Evolutionary conservation across 2,113 vertebrate species (phyloP), one percentile per base, ranked within the genome.

Genomic region (Aspiorhynchus laticeps): DNA sequence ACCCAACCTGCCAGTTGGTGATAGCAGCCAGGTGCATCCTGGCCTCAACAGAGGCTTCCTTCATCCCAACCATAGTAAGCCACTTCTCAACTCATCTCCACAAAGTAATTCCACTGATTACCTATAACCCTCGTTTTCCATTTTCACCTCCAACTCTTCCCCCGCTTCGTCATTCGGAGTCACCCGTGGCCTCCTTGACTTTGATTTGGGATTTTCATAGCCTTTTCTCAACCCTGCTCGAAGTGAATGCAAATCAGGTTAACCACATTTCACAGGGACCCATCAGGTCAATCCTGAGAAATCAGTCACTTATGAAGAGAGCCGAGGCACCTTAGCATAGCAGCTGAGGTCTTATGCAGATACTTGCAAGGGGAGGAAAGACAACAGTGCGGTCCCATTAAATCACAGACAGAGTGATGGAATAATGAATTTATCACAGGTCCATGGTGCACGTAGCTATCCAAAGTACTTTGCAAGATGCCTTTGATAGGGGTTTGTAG

Each of bases 111-210:
- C 43, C 85, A 28, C 86, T 83, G 36, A 87, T 79, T 85, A 78
- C 48, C 69, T 36, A 69, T 61, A 79, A 79, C 38, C 65, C 14
- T 24, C n/a, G 7, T 31, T 74, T 73, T 74, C 48, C 76, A 82
- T 41, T 15, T 24, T 36, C 38, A 51, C 36, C 46, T 12, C 51
- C n/a, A 31, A 75, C 31, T 12, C 21, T 59, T n/a, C 48, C 33
- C 36, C 19, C n/a, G 17, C 33, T n/a, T 86, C 5, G 15, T 67
- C 61, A 85, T 87, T 82, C 63, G 78, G 65, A 87, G 21, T 76
- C 86, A 87, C 6, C 81, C 74, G 4, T 36, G 73, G 73, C 48
- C 86, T 73, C 78, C 31, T 61, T 85, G 77, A 88, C 87, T 87
- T 38, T 61, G 56, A 75, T 59, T 61, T 36, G 28, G 48, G 43